Conservation (phyloP, 2,888 invertebrate genomes). For the Calameuta filiformis region DNA sequence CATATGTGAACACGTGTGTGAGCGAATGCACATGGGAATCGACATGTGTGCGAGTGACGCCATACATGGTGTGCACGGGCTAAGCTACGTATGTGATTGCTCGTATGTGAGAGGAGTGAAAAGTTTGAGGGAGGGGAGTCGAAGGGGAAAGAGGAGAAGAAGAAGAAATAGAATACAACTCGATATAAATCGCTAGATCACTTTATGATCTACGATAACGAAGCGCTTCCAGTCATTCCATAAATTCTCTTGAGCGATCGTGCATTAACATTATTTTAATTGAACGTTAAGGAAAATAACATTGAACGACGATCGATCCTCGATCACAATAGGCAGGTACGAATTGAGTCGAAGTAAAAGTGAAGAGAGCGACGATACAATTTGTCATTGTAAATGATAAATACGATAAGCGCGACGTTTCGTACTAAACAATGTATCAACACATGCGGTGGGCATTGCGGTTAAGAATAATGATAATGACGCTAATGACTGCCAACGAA, state of each 20-base stretch:
- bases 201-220: neutral
- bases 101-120: neutral
- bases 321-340: neutral
- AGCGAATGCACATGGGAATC: neutral
- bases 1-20: neutral
- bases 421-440: neutral
- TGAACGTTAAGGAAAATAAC: neutral
- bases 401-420: neutral
- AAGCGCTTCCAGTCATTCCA: neutral
- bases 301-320: neutral
- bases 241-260: neutral
- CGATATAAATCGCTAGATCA: neutral
- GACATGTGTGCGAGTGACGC: neutral
- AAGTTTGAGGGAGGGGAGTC: neutral
- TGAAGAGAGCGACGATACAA: neutral
- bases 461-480: neutral
- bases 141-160: neutral
- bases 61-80: conserved; percentile 2
- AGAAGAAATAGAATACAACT: neutral
- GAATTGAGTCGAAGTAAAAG: neutral
- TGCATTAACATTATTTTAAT: neutral
- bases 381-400: neutral
- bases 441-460: neutral
- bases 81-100: neutral
- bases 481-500: neutral